phyloP scores from a whole-genome alignment of 2,113 vertebrate species.

The Thamnaconus septentrionalis region DNA sequence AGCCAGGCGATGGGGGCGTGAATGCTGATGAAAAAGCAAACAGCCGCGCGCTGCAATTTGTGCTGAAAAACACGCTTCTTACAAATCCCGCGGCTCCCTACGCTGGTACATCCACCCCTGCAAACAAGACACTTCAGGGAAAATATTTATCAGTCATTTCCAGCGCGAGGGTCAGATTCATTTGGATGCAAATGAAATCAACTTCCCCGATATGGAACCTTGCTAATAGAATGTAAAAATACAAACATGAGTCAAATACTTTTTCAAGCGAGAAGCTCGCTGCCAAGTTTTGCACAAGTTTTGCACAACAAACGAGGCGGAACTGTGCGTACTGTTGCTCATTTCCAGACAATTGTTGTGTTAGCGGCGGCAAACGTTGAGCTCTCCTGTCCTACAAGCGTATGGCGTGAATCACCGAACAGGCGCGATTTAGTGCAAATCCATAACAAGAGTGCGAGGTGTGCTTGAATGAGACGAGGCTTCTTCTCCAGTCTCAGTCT shows the following conservation, averaged over 20 bases:
- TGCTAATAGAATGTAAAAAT: slow-evolving; percentile 7
- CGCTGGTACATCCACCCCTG: slow-evolving; percentile 10
- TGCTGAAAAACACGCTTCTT: slow-evolving; percentile 58
- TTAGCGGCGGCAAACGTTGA: slow-evolving; percentile 24
- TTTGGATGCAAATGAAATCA: slow-evolving; percentile 67
- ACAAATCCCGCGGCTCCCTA: slow-evolving; percentile 25
- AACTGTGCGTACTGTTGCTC: too few species aligned
- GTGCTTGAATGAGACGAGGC: slow-evolving; percentile 25
- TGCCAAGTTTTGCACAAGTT: too few species aligned
- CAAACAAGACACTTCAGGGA: slow-evolving; percentile 48
- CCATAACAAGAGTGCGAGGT: slow-evolving; percentile 41
- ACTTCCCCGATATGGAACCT: slow-evolving; percentile 39
- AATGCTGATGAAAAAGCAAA: slow-evolving; percentile 69
- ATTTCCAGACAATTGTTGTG: too few species aligned
- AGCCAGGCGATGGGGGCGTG: slow-evolving; percentile 38
- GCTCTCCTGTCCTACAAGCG: neutral
- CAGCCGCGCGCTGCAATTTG: slow-evolving; percentile 49
- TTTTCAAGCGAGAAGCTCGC: too few species aligned
- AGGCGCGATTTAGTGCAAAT: neutral
- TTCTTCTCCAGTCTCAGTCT: slow-evolving; percentile 14
- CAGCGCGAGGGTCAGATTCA: slow-evolving; percentile 52
- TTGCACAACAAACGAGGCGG: too few species aligned
- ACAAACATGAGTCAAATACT: too few species aligned
- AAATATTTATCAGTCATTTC: slow-evolving; percentile 62
- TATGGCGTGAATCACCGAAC: neutral